These are phyloP conservation scores for Oceanodroma tethys DNA, from an alignment of 2,113 vertebrate species.

Conservation along the genomic window DNA sequence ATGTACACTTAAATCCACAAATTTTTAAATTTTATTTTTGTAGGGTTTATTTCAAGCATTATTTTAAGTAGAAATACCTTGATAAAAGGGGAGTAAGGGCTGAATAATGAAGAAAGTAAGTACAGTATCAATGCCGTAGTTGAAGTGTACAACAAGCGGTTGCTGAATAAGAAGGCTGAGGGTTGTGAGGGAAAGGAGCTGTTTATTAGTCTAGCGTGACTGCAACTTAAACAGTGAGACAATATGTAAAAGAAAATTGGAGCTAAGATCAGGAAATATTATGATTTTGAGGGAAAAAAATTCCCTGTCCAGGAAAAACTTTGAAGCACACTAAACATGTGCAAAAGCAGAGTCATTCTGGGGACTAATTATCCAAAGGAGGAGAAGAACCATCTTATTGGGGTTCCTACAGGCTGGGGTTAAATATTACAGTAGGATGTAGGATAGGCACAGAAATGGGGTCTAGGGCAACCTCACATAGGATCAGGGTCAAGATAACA, in stretches of 20 bases:
- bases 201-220: background rate
- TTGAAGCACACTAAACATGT: background rate
- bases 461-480: background rate
- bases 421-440: background rate
- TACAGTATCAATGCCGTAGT: background rate
- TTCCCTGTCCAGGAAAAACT: background rate
- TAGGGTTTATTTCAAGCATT: background rate
- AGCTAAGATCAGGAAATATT: background rate
- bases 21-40: background rate
- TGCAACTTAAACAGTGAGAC: background rate
- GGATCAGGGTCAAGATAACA: background rate
- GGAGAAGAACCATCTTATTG: background rate
- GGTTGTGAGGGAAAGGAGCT: background rate
- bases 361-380: background rate
- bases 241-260: background rate
- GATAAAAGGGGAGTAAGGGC: background rate
- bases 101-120: background rate
- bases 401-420: background rate
- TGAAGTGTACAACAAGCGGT: background rate
- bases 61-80: background rate
- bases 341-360: background rate
- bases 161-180: background rate
- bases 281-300: background rate
- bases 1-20: background rate
- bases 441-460: background rate